Evolutionary conservation across 2,888 invertebrate species (phyloP).

Genomic region (Muscina levida): DNA sequence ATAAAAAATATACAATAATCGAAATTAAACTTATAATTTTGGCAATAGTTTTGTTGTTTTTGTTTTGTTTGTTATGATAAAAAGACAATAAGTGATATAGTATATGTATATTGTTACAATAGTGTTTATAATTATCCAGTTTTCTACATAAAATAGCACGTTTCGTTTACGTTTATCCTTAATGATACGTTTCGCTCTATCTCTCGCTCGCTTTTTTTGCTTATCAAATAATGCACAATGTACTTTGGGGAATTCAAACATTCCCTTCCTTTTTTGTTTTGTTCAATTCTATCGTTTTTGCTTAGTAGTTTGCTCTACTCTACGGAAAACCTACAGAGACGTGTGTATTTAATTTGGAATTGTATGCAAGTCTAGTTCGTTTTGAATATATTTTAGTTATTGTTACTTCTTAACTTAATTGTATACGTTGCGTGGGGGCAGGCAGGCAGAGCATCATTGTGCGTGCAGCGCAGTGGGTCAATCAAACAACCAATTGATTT

Average conservation of each 20-base stretch:
- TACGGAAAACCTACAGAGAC: constrained; percentile 24
- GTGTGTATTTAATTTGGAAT: constrained; percentile 36
- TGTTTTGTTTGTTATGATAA: constrained; percentile 46
- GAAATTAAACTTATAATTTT: constrained; percentile 61
- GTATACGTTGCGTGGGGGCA: constrained; percentile 41
- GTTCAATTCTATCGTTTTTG: neutral
- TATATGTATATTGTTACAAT: constrained; percentile 37
- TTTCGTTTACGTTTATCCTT: constrained; percentile 51
- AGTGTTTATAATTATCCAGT: constrained; percentile 40
- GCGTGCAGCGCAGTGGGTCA: neutral
- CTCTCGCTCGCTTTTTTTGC: constrained; percentile 23
- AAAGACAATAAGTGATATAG: constrained; percentile 32
- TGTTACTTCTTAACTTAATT: constrained; percentile 48
- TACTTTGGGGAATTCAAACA: too few relatives aligned
- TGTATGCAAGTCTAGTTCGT: constrained; percentile 49
- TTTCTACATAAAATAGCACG: constrained; percentile 56
- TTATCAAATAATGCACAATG: constrained; percentile 36
- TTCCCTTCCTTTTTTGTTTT: too few relatives aligned
- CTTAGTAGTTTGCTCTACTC: constrained; percentile 4
- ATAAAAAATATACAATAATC: constrained; percentile 24
- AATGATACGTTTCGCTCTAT: constrained; percentile 43
- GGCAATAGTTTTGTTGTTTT: constrained; percentile 62
- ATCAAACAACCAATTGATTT: constrained; percentile 23
- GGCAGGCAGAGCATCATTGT: constrained; percentile 5
- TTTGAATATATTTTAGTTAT: constrained; percentile 34